These are phyloP conservation scores for Synanthedon formicaeformis DNA, from an alignment of 2,888 invertebrate genomes.

Conservation along the genomic window DNA sequence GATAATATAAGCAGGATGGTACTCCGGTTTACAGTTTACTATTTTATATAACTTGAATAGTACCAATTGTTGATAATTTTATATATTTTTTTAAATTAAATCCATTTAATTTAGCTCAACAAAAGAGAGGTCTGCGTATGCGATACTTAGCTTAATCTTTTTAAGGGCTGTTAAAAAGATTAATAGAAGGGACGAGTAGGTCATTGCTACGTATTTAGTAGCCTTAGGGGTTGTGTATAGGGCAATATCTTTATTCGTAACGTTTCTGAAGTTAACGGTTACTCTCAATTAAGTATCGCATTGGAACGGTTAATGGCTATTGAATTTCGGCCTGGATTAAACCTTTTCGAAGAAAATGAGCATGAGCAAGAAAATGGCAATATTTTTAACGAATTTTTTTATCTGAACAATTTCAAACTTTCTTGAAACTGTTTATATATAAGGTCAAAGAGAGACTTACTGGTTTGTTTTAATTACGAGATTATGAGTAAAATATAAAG, in stretches of 20 bases:
- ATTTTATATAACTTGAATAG: too few species aligned
- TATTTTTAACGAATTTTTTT: too few species aligned
- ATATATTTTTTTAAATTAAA: conserved; percentile 13
- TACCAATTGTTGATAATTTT: too few species aligned
- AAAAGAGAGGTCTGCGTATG: conserved; percentile 18
- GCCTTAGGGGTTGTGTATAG: conserved; percentile 35
- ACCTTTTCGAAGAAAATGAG: neutral
- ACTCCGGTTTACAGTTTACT: too few species aligned
- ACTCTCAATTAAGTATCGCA: conserved; percentile 25
- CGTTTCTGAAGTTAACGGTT: conserved; percentile 23
- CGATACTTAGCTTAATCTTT: conserved; percentile 22
- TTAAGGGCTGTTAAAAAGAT: conserved; percentile 50
- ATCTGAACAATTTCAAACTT: too few species aligned
- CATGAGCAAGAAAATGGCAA: too few species aligned
- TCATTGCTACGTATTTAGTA: conserved; percentile 47
- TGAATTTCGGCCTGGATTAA: conserved; percentile 6
- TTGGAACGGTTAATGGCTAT: conserved; percentile 19
- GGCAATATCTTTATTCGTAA: conserved; percentile 18
- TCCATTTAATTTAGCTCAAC: conserved; percentile 31
- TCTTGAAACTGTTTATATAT: too few species aligned
- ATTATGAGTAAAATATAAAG: too few species aligned
- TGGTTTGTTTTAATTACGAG: too few species aligned
- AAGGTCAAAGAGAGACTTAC: too few species aligned
- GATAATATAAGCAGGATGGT: too few species aligned
- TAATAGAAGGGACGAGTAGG: conserved; percentile 43